Conservation (phyloP, 2,797 vertebrate genomes). For the Labroides dimidiatus region DNA sequence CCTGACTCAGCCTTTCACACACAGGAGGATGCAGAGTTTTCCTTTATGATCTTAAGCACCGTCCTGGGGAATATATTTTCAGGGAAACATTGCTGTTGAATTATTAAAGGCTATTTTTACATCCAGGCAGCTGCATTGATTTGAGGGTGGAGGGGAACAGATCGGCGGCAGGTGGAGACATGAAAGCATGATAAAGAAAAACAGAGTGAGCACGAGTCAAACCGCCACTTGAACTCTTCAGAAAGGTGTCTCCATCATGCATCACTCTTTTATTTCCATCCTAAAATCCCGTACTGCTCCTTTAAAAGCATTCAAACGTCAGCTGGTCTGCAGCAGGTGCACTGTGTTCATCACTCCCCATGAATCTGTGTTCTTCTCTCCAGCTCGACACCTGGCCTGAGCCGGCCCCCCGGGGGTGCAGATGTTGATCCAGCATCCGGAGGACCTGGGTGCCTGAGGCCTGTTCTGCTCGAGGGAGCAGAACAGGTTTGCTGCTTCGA, state of each 20-base stretch:
- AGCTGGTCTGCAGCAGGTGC: background rate
- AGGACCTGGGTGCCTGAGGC: constrained; percentile 23
- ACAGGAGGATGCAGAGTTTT: background rate
- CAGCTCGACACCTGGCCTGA: too few relatives aligned
- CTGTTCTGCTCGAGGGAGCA: constrained; percentile 3
- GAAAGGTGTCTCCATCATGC: too few relatives aligned
- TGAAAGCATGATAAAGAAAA: background rate
- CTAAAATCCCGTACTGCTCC: too few relatives aligned
- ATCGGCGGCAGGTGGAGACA: background rate
- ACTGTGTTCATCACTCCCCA: background rate
- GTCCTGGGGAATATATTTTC: background rate
- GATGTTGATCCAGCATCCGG: constrained; percentile 1
- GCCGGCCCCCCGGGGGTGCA: background rate
- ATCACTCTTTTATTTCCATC: too few relatives aligned
- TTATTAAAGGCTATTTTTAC: background rate
- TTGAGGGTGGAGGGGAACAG: too few relatives aligned
- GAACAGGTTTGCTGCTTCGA: constrained; percentile 4
- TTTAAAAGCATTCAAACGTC: too few relatives aligned
- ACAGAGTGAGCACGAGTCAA: background rate
- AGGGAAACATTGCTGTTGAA: background rate
- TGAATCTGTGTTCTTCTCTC: too few relatives aligned
- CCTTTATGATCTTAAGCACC: background rate
- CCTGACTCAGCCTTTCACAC: background rate
- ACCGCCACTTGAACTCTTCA: too few relatives aligned
- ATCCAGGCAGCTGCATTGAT: background rate